Evolutionary conservation across 2,888 invertebrate species (phyloP).

Genomic region (Machimus rusticus): DNA sequence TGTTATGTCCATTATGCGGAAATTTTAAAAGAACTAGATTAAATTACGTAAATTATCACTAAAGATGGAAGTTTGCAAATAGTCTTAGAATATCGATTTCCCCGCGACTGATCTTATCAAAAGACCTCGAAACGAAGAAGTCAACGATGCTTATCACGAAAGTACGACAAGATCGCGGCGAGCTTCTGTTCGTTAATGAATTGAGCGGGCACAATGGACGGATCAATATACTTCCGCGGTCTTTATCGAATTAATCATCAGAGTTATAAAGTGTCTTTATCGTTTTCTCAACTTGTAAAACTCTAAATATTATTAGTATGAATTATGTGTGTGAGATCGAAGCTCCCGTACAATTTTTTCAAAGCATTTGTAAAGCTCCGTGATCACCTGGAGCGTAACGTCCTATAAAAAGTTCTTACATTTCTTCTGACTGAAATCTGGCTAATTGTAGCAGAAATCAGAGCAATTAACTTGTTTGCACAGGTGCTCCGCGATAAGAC

Average conservation of each 20-base stretch:
- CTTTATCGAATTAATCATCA: constrained; percentile 16
- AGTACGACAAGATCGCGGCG: neutral
- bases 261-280: neutral
- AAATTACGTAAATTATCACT: neutral
- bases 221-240: constrained; percentile 11
- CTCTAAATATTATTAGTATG: neutral
- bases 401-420: neutral
- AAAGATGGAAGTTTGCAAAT: neutral
- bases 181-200: neutral
- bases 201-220: neutral
- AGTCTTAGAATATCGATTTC: neutral
- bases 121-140: neutral
- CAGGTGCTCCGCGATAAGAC: neutral
- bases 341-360: neutral
- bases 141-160: constrained; percentile 7
- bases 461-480: neutral
- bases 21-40: neutral
- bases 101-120: neutral
- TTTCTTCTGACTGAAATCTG: neutral
- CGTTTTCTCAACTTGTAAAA: neutral
- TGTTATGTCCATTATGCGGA: constrained; percentile 1
- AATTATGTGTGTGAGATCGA: neutral
- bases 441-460: constrained; percentile 2
- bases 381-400: neutral
- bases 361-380: neutral